These are phyloP conservation scores for Eriosoma lanigerum DNA, from an alignment of 1,140 invertebrate species.

Conservation along the genomic window DNA sequence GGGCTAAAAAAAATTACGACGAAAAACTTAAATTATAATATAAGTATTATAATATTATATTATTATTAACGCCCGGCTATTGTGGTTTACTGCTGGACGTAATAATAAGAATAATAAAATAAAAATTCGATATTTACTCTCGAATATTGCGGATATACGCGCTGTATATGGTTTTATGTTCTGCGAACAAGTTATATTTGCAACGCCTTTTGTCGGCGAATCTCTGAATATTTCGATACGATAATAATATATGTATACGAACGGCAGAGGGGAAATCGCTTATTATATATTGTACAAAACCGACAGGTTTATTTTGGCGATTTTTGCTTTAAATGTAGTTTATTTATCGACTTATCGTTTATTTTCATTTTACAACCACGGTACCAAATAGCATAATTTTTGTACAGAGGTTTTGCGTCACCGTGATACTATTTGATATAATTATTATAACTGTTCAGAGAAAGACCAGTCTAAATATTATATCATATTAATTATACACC, in stretches of 20 bases:
- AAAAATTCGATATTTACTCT: constrained; percentile 47
- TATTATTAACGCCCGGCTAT: constrained; percentile 36
- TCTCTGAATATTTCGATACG: constrained; percentile 28
- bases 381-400: not conserved
- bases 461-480: no score
- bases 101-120: not conserved
- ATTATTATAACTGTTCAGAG: no score
- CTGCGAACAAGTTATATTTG: no score
- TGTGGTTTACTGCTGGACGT: constrained; percentile 40
- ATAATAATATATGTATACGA: not conserved
- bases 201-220: constrained; percentile 41
- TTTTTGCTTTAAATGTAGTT: not conserved
- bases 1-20: constrained; percentile 10
- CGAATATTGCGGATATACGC: constrained; percentile 35
- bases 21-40: constrained; percentile 41
- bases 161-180: not conserved
- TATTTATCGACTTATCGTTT: not conserved
- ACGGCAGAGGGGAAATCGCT: not conserved
- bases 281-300: no score
- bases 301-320: constrained; percentile 15
- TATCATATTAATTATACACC: no score
- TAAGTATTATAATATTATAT: constrained; percentile 10
- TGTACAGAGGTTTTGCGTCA: not conserved
- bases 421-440: no score
- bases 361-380: not conserved